Percentiles rank a stretch among this genome's conserved stretches.
phyloP scores from a whole-genome alignment of 2,888 invertebrate genomes.

The Ophioninae sp. region DNA sequence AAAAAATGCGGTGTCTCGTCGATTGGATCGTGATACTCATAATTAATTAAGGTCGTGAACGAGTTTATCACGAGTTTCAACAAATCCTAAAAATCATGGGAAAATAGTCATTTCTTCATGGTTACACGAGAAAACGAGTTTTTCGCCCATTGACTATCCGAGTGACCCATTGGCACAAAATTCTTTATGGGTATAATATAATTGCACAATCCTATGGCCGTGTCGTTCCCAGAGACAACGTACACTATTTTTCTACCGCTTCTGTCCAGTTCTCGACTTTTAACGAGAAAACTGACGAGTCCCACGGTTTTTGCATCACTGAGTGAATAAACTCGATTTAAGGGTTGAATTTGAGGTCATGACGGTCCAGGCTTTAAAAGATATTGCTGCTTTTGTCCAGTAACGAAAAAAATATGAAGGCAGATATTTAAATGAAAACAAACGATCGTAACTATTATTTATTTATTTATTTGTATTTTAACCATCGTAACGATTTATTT shows the following conservation, averaged over 20 bases:
- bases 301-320: slow-evolving; percentile 41
- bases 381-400: not conserved
- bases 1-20: slow-evolving; percentile 3
- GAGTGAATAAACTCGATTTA: not conserved
- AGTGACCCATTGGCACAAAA: slow-evolving; percentile 58
- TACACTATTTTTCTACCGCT: slow-evolving; percentile 45
- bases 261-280: slow-evolving; percentile 43
- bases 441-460: no score
- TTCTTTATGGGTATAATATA: slow-evolving; percentile 42
- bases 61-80: not conserved
- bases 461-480: no score
- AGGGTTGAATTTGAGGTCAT: not conserved
- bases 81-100: slow-evolving; percentile 6
- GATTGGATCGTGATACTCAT: not conserved
- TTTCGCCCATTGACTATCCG: slow-evolving; percentile 29
- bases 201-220: slow-evolving; percentile 54
- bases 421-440: no score
- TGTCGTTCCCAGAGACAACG: slow-evolving; percentile 24
- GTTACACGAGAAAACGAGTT: slow-evolving; percentile 3
- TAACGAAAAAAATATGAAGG: not conserved
- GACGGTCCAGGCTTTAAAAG: not conserved
- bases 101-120: slow-evolving; percentile 23
- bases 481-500: no score
- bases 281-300: slow-evolving; percentile 44
- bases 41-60: not conserved